Conservation (phyloP, 2,888 invertebrate genomes). For the Mythimna albipuncta region DNA sequence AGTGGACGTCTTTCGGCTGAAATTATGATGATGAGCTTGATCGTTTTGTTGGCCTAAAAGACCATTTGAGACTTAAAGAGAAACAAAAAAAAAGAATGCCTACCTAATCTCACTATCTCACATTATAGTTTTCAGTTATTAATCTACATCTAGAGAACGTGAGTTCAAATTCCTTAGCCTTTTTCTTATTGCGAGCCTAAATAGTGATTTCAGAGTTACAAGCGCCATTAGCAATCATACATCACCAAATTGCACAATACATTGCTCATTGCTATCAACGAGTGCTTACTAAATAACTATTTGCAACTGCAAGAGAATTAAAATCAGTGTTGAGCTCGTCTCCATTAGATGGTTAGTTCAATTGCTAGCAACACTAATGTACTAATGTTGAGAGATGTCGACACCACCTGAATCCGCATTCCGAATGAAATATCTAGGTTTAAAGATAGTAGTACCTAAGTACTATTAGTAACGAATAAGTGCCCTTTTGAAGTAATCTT, state of each 20-base stretch:
- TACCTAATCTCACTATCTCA: not conserved
- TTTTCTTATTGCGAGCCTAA: not conserved
- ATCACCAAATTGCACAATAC: conserved; percentile 30
- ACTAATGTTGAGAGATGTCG: conserved; percentile 32
- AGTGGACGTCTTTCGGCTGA: too few species aligned
- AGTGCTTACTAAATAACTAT: conserved; percentile 40
- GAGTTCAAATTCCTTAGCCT: not conserved
- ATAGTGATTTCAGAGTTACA: not conserved
- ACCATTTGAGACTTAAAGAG: not conserved
- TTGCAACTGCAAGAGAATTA: conserved; percentile 43
- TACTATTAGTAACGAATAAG: conserved; percentile 22
- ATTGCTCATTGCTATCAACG: conserved; percentile 29
- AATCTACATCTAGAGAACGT: not conserved
- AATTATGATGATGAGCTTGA: too few species aligned
- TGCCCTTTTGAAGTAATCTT: conserved; percentile 40
- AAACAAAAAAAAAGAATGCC: not conserved
- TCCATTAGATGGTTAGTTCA: conserved; percentile 39
- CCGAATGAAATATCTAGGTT: conserved; percentile 45
- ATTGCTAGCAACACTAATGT: conserved; percentile 49
- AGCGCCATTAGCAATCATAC: conserved; percentile 9
- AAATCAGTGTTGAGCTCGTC: conserved; percentile 47
- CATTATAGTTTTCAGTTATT: not conserved
- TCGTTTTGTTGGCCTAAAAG: too few species aligned
- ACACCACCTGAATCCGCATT: conserved; percentile 41
- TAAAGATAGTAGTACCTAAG: conserved; percentile 37